These are phyloP conservation scores for Megalonaias nervosa DNA, from an alignment of 1,140 invertebrate species.

Conservation along the genomic window DNA sequence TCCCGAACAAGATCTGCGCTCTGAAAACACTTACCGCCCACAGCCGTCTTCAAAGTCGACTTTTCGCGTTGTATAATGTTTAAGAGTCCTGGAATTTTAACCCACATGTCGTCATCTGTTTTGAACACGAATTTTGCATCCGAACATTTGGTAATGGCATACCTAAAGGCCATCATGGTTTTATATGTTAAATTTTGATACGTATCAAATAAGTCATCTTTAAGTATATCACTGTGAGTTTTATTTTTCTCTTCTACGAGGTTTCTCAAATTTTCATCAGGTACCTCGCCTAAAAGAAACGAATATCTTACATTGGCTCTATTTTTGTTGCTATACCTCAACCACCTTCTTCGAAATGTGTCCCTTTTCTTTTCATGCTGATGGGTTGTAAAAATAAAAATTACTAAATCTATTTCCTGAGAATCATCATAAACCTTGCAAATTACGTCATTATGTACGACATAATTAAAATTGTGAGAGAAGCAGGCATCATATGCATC, in stretches of 20 bases:
- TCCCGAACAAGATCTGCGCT: slow-evolving; percentile 13
- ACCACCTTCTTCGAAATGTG: slow-evolving; percentile 44
- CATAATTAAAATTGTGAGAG: slow-evolving; percentile 20
- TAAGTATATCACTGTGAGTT: slow-evolving; percentile 79
- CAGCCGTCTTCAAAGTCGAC: no score
- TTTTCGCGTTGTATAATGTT: slow-evolving; percentile 8
- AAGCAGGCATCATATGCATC: slow-evolving; percentile 22
- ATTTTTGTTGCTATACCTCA: slow-evolving; percentile 34
- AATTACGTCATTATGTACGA: slow-evolving; percentile 19
- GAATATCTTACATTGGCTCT: slow-evolving; percentile 35
- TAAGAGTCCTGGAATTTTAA: slow-evolving; percentile 62
- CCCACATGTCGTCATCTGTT: slow-evolving; percentile 74
- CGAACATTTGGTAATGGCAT: slow-evolving; percentile 78
- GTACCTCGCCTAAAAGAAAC: slow-evolving; percentile 35
- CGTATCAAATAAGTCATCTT: slow-evolving; percentile 84
- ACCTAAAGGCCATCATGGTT: slow-evolving; percentile 86
- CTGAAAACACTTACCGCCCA: slow-evolving; percentile 5
- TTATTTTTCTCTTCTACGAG: slow-evolving; percentile 73
- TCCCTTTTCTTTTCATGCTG: slow-evolving; percentile 14
- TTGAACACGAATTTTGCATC: slow-evolving; percentile 73
- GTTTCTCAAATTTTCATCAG: neutral
- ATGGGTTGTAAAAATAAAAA: slow-evolving; percentile 27
- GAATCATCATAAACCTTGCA: slow-evolving; percentile 3
- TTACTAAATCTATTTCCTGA: slow-evolving; percentile 18
- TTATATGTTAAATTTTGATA: slow-evolving; percentile 91